These are phyloP conservation scores for Ramphastos sulfuratus DNA, from an alignment of 2,113 vertebrate species.

Conservation along the genomic window DNA sequence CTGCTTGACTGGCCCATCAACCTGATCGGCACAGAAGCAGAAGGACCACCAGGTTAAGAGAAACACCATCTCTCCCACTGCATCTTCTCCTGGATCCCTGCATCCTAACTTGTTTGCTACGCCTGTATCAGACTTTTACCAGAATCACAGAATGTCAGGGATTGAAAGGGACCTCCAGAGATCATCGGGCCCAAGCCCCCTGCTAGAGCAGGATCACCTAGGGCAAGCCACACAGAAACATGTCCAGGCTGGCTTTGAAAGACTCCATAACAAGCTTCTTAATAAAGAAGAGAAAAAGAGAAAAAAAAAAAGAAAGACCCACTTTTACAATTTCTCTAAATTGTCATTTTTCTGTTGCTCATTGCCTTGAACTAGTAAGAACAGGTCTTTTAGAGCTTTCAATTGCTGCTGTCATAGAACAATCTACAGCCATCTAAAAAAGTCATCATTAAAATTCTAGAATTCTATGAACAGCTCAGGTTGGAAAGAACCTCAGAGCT, in stretches of 20 bases:
- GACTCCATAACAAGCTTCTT: background rate
- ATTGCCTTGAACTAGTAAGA: background rate
- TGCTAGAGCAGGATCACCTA: too few relatives aligned
- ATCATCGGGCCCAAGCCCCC: too few relatives aligned
- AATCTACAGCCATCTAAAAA: background rate
- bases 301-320: background rate
- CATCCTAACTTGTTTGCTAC: background rate
- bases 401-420: background rate
- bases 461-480: too few relatives aligned
- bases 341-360: background rate
- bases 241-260: too few relatives aligned
- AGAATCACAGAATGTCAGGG: too few relatives aligned
- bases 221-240: too few relatives aligned
- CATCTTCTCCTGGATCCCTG: rapidly evolving
- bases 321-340: background rate
- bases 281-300: background rate
- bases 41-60: rapidly evolving
- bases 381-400: background rate
- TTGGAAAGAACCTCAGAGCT: too few relatives aligned
- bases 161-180: too few relatives aligned
- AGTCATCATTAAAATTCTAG: background rate
- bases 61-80: background rate
- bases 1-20: background rate
- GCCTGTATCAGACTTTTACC: background rate
- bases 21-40: background rate